Evolutionary conservation across 2,113 vertebrate genomes (phyloP), one percentile per base, ranked within the genome.

Genomic region (Nerophis ophidion): DNA sequence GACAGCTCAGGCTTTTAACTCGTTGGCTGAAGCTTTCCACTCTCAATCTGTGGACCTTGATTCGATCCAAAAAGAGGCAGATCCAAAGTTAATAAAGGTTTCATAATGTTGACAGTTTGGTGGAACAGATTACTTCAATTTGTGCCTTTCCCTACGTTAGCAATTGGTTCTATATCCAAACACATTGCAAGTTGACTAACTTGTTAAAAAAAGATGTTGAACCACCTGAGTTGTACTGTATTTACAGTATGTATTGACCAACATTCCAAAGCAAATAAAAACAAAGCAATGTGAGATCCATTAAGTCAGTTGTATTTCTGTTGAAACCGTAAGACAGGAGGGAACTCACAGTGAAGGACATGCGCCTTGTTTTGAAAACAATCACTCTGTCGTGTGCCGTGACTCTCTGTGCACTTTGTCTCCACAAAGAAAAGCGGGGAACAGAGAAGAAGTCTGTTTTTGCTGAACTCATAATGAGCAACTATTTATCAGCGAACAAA

Each of bases 401-500:
- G 70, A 57, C 72, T 71, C 36, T 63, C 8, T 3, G 48, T 75
- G 65, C 63, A 52, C 64, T 68, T 48, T 66, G 66, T 79, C 54
- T 68, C 57, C 74, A 67, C 51, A 48, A 17, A 67, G 69, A 68
- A 58, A 17, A 19, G 63, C 59, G 68, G 61, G 53, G 72, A 81
- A 68, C 70, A 67, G 74, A 46, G 65, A 47, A 74, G 80, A 79
- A 48, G 77, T 58, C 79, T 86, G 83, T 83, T 85, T 85, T 79
- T 51, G 71, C 77, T 84, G 83, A 79, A 59, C 72, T 73, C 71
- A 65, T 49, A 57, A 81, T 63, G 57, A 79, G 70, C 74, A 63
- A 56, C 61, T 81, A 84, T 86, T 87, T 82, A 87, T 81, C 69
- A 72, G 49, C 51, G 56, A 63, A 61, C 61, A 80, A 84, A 87